phyloP scores from a whole-genome alignment of 2,888 invertebrate species.

The Hypomecis atomaria region DNA sequence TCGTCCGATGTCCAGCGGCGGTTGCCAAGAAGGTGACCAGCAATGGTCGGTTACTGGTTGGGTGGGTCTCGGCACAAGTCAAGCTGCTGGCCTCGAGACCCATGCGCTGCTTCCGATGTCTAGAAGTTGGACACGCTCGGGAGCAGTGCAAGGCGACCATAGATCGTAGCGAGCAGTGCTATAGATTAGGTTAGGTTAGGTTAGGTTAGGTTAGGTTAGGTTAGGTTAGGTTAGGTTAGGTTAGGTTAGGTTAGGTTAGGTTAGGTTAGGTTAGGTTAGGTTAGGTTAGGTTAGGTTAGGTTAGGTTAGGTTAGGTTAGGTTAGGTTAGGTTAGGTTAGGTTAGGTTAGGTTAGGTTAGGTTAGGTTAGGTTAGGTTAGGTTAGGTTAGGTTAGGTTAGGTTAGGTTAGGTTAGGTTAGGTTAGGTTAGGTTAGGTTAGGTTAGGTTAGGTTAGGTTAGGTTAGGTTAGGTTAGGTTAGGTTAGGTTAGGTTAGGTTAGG shows the following conservation, averaged over 20 bases:
- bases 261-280: slow-evolving; percentile 33
- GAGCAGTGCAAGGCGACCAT: too few species aligned
- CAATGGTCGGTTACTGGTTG: too few species aligned
- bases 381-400: slow-evolving; percentile 45
- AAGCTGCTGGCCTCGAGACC: too few species aligned
- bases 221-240: slow-evolving; percentile 38
- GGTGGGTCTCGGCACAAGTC: too few species aligned
- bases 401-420: slow-evolving; percentile 45
- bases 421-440: slow-evolving; percentile 42
- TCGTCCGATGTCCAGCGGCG: too few species aligned
- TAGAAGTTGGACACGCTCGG: too few species aligned
- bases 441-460: slow-evolving; percentile 45
- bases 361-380: slow-evolving; percentile 27
- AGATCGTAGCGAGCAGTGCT: too few species aligned
- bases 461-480: slow-evolving; percentile 43
- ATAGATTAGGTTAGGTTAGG: slow-evolving; percentile 33
- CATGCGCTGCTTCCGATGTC: too few species aligned
- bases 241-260: slow-evolving; percentile 36
- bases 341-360: slow-evolving; percentile 9
- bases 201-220: slow-evolving; percentile 37
- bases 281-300: slow-evolving; percentile 29
- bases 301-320: slow-evolving; percentile 30
- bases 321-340: slow-evolving; percentile 25
- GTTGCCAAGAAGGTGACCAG: slow-evolving; percentile 20
- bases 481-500: slow-evolving; percentile 41